Evolutionary conservation across 2,888 invertebrate species (phyloP).

Genomic region (Mycalesis mineus): DNA sequence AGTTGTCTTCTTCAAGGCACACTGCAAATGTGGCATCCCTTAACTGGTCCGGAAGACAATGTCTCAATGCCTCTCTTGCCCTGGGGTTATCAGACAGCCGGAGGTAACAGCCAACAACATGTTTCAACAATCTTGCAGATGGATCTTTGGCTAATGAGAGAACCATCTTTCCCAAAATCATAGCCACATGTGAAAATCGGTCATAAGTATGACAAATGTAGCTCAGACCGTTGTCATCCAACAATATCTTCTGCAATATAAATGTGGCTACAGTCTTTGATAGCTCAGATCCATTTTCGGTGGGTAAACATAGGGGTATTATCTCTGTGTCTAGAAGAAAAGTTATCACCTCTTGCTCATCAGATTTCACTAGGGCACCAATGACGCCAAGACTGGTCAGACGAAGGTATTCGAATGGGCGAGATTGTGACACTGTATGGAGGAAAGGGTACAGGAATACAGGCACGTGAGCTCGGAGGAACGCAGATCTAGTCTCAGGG

Average conservation of each 20-base stretch:
- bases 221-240: constrained; percentile 98
- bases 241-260: constrained; percentile 97
- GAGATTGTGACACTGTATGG: constrained; percentile 98
- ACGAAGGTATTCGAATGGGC: constrained; percentile 98
- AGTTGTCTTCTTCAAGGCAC: constrained; percentile 97
- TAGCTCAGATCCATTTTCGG: constrained; percentile 98
- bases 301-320: constrained; percentile 97
- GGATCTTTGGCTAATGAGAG: constrained; percentile 97
- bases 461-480: constrained; percentile 97
- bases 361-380: constrained; percentile 99
- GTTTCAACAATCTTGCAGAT: constrained; percentile 96
- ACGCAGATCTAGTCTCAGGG: constrained; percentile 97
- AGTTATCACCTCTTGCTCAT: constrained; percentile 99
- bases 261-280: constrained; percentile 99
- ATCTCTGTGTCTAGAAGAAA: constrained; percentile 99
- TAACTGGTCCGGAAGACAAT: constrained; percentile 98
- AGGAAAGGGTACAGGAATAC: constrained; percentile 98
- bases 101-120: constrained; percentile 98
- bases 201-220: constrained; percentile 99
- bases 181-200: constrained; percentile 99
- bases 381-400: constrained; percentile 99
- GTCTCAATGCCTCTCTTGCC: constrained; percentile 97
- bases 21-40: constrained; percentile 96
- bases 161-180: constrained; percentile 99
- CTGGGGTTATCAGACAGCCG: constrained; percentile 97